phyloP scores from a whole-genome alignment of 1,140 invertebrate genomes.

The Phocides pigmalion region DNA sequence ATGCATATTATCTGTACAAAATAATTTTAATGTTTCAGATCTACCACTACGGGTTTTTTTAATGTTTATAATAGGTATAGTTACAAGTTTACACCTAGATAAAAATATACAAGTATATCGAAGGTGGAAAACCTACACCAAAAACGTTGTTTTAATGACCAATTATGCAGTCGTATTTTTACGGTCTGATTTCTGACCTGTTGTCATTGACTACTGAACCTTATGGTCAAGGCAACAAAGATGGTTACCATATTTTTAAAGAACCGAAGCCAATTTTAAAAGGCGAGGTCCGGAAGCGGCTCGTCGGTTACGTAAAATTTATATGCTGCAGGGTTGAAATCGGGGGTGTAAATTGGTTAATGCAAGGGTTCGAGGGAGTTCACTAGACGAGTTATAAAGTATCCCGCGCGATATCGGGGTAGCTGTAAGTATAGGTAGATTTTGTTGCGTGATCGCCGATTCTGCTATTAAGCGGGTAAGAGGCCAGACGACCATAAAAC shows the following conservation, averaged over 20 bases:
- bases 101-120: not conserved
- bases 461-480: constrained; percentile 15
- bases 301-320: constrained; percentile 74
- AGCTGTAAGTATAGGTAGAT: constrained; percentile 26
- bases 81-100: too few species aligned
- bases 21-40: too few species aligned
- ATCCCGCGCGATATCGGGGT: constrained; percentile 22
- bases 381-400: constrained; percentile 36
- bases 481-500: constrained; percentile 27
- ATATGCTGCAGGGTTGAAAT: constrained; percentile 62
- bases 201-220: constrained; percentile 5
- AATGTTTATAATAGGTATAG: too few species aligned
- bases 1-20: too few species aligned
- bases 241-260: constrained; percentile 30
- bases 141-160: constrained; percentile 47
- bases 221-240: constrained; percentile 22
- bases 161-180: constrained; percentile 65
- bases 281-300: constrained; percentile 68
- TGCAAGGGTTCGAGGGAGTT: constrained; percentile 55
- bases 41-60: too few species aligned
- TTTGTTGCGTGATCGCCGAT: constrained; percentile 30
- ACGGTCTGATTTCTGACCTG: constrained; percentile 13
- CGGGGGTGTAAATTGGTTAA: constrained; percentile 79
- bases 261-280: constrained; percentile 55
- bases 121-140: constrained; percentile 12